These are phyloP conservation scores for Alca torda DNA, from an alignment of 2,797 vertebrate species.

Conservation along the genomic window DNA sequence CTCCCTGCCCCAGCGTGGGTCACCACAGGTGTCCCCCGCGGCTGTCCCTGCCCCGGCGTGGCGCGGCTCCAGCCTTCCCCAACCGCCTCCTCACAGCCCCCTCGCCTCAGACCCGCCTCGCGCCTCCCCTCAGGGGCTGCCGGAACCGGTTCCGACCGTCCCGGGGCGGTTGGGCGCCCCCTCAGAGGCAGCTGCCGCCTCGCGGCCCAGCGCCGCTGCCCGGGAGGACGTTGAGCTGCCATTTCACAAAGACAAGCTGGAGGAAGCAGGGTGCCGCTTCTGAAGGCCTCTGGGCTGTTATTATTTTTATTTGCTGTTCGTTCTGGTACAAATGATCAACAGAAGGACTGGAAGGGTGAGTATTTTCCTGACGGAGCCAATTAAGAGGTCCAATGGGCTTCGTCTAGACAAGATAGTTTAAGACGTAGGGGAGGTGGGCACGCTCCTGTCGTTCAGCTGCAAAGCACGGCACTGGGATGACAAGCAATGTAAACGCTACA, in stretches of 20 bases:
- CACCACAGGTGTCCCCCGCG: too few relatives aligned
- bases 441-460: background rate
- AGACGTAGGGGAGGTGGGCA: accelerated
- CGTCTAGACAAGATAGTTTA: background rate
- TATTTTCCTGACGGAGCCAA: background rate
- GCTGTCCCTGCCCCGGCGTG: too few relatives aligned
- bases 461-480: background rate
- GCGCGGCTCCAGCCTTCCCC: too few relatives aligned
- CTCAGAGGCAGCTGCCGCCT: background rate
- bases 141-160: background rate
- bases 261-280: accelerated
- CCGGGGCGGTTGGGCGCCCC: background rate
- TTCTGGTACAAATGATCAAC: background rate
- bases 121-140: too few relatives aligned
- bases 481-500: background rate
- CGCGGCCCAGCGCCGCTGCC: background rate
- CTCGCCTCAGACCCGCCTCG: too few relatives aligned
- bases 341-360: background rate
- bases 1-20: too few relatives aligned
- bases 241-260: accelerated
- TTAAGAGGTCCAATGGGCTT: background rate
- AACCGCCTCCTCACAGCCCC: background rate
- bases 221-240: accelerated
- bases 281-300: background rate
- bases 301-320: background rate